Conservation (phyloP, 2,888 invertebrate genomes). For the Zaprionus bogoriensis region DNA sequence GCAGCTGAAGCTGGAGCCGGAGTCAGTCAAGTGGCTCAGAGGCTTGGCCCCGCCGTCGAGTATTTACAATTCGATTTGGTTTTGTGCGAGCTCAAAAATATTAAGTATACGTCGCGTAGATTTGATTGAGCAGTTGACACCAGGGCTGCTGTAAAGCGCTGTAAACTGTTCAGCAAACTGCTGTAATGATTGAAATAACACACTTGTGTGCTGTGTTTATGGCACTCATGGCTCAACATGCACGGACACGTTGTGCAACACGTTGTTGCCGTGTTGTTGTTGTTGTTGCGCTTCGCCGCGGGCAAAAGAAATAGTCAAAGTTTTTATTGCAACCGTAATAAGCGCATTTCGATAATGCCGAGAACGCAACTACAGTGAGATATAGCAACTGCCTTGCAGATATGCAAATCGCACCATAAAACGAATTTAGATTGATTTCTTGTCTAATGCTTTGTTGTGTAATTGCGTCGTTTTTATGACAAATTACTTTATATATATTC, state of each 20-base stretch:
- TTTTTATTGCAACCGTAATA: not conserved
- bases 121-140: slow-evolving; percentile 56
- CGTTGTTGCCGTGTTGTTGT: too few species aligned
- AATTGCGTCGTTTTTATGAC: too few species aligned
- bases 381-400: too few species aligned
- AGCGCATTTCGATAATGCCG: too few species aligned
- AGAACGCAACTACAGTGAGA: too few species aligned
- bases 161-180: too few species aligned
- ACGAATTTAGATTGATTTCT: too few species aligned
- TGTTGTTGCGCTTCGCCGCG: too few species aligned
- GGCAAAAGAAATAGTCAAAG: not conserved
- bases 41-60: slow-evolving; percentile 66
- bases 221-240: not conserved
- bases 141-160: slow-evolving; percentile 59
- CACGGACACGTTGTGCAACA: not conserved
- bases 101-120: slow-evolving; percentile 65
- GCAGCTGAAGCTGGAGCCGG: slow-evolving; percentile 20
- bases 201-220: not conserved
- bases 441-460: too few species aligned
- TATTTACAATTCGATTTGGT: slow-evolving; percentile 71
- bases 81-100: slow-evolving; percentile 56
- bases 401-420: too few species aligned
- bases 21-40: slow-evolving; percentile 75
- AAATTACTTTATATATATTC: too few species aligned
- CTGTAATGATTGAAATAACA: slow-evolving; percentile 19